phyloP scores from a whole-genome alignment of 2,113 vertebrate genomes.

The Lophochroa leadbeateri region DNA sequence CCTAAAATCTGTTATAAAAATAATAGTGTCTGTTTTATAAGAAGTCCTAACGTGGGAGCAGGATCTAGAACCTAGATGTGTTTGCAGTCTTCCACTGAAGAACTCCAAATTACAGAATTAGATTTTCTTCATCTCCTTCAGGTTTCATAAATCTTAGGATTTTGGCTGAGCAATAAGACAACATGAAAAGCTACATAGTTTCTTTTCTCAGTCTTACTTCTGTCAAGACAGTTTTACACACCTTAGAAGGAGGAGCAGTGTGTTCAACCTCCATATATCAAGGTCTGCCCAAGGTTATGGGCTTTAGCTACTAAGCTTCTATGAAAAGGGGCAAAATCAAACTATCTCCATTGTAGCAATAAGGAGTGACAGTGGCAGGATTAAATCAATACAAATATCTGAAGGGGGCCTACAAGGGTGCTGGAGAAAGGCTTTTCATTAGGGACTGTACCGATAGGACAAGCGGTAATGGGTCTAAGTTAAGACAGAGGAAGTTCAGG shows the following conservation, averaged over 20 bases:
- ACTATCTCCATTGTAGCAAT: no score
- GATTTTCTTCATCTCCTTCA: background rate
- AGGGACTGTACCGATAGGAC: background rate
- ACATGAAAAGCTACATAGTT: background rate
- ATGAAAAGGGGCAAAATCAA: background rate
- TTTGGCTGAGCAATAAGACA: background rate
- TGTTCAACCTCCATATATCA: background rate
- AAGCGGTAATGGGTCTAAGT: no score
- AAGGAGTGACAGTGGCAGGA: background rate
- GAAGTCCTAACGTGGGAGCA: background rate
- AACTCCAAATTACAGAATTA: background rate
- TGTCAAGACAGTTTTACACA: background rate
- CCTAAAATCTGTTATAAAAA: background rate
- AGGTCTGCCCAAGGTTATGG: background rate
- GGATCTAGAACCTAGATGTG: background rate
- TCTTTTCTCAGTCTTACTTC: background rate
- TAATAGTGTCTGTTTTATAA: background rate
- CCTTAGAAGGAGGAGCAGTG: background rate
- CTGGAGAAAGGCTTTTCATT: background rate
- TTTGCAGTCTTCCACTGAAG: background rate
- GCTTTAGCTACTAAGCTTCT: background rate
- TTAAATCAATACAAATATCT: background rate
- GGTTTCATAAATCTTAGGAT: background rate
- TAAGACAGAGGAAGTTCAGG: no score
- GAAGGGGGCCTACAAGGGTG: background rate